Evolutionary conservation across 2,888 invertebrate species (phyloP).

Genomic region (Dynastes hyllus): DNA sequence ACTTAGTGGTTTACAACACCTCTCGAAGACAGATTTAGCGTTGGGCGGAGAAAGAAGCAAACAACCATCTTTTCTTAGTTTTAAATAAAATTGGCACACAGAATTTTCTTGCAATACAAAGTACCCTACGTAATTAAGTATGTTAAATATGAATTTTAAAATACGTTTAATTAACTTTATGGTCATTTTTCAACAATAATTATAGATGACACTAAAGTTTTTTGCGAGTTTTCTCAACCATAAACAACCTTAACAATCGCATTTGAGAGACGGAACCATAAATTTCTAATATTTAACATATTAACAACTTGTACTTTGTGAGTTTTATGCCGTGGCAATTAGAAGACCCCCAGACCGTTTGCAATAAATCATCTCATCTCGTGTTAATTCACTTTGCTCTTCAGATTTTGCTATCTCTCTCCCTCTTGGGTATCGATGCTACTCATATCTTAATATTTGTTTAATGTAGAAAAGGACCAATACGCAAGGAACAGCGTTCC

Average conservation of each 20-base stretch:
- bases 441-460: conserved; percentile 20
- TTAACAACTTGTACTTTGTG: conserved; percentile 46
- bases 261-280: conserved; percentile 23
- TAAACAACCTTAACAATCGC: conserved; percentile 11
- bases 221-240: not conserved
- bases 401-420: conserved; percentile 12
- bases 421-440: not conserved
- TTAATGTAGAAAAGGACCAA: conserved; percentile 23
- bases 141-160: too few relatives aligned
- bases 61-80: too few relatives aligned
- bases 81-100: too few relatives aligned
- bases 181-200: too few relatives aligned
- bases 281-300: conserved; percentile 39
- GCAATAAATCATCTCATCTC: conserved; percentile 38
- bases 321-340: conserved; percentile 44
- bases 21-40: too few relatives aligned
- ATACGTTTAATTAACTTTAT: too few relatives aligned
- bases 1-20: too few relatives aligned
- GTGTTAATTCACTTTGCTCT: conserved; percentile 21
- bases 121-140: too few relatives aligned
- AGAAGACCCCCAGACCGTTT: conserved; percentile 34
- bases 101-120: too few relatives aligned
- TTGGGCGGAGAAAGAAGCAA: too few relatives aligned
- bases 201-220: not conserved
- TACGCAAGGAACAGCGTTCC: not conserved